Evolutionary conservation across 1,140 invertebrate species (phyloP).

Genomic region (Dendroctonus valens): DNA sequence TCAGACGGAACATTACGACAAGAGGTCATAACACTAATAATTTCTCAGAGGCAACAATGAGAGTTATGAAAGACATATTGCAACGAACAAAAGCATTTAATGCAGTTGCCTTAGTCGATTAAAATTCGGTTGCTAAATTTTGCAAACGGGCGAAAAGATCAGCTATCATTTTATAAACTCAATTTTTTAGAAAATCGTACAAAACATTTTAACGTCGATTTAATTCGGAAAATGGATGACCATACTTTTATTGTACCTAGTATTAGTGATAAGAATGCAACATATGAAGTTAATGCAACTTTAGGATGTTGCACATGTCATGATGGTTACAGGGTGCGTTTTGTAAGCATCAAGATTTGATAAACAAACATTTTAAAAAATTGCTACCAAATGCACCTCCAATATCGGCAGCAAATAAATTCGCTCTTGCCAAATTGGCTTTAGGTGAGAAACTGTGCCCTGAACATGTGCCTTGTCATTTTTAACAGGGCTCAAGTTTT

Average conservation of each 20-base stretch:
- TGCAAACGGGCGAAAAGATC: neutral
- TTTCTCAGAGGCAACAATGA: neutral
- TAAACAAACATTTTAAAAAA: slow-evolving; percentile 2
- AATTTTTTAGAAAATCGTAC: neutral
- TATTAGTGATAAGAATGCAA: neutral
- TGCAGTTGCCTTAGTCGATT: slow-evolving; percentile 9
- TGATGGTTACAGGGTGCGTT: slow-evolving; percentile 1
- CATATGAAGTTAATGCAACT: neutral
- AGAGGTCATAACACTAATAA: slow-evolving; percentile 3
- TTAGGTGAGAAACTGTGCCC: neutral
- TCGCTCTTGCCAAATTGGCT: neutral
- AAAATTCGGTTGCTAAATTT: neutral
- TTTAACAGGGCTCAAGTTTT: neutral
- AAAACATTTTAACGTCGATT: neutral
- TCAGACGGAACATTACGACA: neutral
- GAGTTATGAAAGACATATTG: slow-evolving; percentile 9
- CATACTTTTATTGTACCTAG: neutral
- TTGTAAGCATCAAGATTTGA: slow-evolving; percentile 1
- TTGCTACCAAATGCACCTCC: slow-evolving; percentile 2
- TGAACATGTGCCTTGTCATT: neutral
- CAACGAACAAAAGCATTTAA: slow-evolving; percentile 12
- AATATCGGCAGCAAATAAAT: neutral
- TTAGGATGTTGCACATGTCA: neutral
- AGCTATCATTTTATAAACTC: slow-evolving; percentile 2
- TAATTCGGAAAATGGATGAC: neutral